Percentiles rank a stretch among this genome's conserved stretches.
Conservation (phyloP, 2,797 vertebrate genomes). For the Sebastes minor region DNA sequence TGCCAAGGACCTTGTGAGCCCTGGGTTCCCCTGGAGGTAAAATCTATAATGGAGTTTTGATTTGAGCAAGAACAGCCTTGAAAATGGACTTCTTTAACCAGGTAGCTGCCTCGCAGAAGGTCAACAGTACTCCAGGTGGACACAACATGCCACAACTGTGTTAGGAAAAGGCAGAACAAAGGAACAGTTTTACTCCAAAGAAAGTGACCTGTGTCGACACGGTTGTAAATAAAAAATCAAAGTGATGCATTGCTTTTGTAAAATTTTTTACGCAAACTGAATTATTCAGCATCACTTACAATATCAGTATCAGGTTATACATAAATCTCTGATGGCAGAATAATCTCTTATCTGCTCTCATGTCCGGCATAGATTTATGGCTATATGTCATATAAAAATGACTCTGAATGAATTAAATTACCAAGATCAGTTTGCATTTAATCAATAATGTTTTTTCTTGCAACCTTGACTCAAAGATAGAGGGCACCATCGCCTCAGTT, state of each 20-base stretch:
- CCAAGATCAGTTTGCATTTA: background rate
- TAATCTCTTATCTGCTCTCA: constrained; percentile 4
- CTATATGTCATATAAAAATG: background rate
- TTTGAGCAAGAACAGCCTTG: constrained; percentile 82
- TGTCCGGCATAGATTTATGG: background rate
- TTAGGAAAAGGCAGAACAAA: constrained; percentile 81
- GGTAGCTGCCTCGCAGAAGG: constrained; percentile 81
- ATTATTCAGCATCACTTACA: constrained; percentile 55
- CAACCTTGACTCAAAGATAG: constrained; percentile 54
- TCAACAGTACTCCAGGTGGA: constrained; percentile 78
- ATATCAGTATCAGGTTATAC: constrained; percentile 30
- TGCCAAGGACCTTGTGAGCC: constrained; percentile 85
- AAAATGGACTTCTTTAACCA: constrained; percentile 86
- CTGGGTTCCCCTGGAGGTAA: constrained; percentile 84
- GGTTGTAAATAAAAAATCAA: constrained; percentile 65
- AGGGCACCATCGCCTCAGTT: constrained; percentile 77
- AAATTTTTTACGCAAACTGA: constrained; percentile 28
- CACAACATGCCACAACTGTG: constrained; percentile 78
- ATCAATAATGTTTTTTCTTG: background rate
- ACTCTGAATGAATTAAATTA: background rate
- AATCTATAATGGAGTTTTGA: constrained; percentile 87
- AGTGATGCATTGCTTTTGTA: constrained; percentile 36
- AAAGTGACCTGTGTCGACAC: constrained; percentile 71
- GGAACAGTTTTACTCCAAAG: constrained; percentile 77
- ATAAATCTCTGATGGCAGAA: background rate